Evolutionary conservation across 1,140 invertebrate genomes (phyloP), one percentile per base, ranked within the genome.

Genomic region (Philaenus spumarius): DNA sequence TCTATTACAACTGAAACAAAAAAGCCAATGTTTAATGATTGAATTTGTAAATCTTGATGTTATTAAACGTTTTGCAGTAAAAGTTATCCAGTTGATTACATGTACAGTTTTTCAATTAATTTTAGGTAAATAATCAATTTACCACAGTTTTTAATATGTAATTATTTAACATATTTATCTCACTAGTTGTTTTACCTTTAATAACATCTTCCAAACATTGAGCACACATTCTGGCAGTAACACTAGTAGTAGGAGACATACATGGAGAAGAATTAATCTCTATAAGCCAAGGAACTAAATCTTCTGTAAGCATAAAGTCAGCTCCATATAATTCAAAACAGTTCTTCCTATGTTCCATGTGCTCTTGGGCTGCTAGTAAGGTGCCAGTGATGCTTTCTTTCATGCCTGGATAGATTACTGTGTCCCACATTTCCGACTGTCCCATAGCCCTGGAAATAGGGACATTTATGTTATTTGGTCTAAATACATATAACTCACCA

Each of bases 221-320:
- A 14, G 86, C 80, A 71, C 93, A 95, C 64, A 97, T 77, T 55
- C 86, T 74, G 0, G 89, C 84, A 0, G 93, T 97, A 1, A 96
- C 90, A 58, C 84, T 89, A 0, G 93, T 95, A 1, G 87, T 92
- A 9, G 86, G 80, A 30, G 90, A 89, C 78, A 97, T 83, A 67
- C 92, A 91, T 0, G 93, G 93, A 73, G 90, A 91, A 6, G 89
- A 93, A 70, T 97, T 96, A 59, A 97, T 96, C 72, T 97, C 94
- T 61, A 97, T 90, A 0, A 96, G 74, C 90, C 92, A 95, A 0
- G 92, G 90, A 48, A 83, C 84, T 63, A 89, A 90, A 70, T 95
- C 90, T 59, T 94, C 89, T 54, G 87, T 87, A 9, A 83, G 66
- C 86, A 96, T 94, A 69, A 95, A 96, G 74, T 96, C 93, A 1